A percentile compares a stretch with the other conserved stretches of the same genome.
These are phyloP conservation scores for Leptarthrus brevirostris DNA, from an alignment of 2,888 invertebrate species.

Conservation along the genomic window DNA sequence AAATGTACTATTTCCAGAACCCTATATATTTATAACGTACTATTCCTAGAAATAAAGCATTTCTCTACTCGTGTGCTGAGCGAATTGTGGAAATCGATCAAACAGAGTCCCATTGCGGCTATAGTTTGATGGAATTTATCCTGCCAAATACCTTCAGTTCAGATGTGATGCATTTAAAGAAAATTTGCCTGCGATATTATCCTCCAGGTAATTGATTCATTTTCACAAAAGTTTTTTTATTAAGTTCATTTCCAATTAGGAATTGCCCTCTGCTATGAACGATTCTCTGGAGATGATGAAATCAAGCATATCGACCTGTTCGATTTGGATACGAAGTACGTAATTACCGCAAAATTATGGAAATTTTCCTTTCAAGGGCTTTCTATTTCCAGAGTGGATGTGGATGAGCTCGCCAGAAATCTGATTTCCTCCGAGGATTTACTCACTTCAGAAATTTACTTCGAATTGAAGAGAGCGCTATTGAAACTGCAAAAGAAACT, in stretches of 20 bases:
- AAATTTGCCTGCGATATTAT: slow-evolving; percentile 77
- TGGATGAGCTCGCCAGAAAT: slow-evolving; percentile 45
- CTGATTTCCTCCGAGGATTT: slow-evolving; percentile 59
- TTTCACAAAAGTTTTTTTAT: slow-evolving; percentile 4
- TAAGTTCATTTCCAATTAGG: slow-evolving; percentile 61
- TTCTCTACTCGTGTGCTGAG: too few relatives aligned
- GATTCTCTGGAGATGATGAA: slow-evolving; percentile 71
- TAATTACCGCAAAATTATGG: slow-evolving; percentile 44
- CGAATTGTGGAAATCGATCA: too few relatives aligned
- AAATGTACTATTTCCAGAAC: too few relatives aligned
- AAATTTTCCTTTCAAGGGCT: background rate
- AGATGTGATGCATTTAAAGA: slow-evolving; percentile 72
- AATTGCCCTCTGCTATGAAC: slow-evolving; percentile 73
- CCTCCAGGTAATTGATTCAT: slow-evolving; percentile 72
- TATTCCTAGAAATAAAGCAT: too few relatives aligned
- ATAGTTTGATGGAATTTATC: too few relatives aligned
- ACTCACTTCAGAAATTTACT: slow-evolving; percentile 71
- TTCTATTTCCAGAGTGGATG: slow-evolving; percentile 49
- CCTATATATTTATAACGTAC: too few relatives aligned
- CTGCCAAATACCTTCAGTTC: background rate
- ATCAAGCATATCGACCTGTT: slow-evolving; percentile 74
- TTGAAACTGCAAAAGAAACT: slow-evolving; percentile 74
- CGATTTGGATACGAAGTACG: slow-evolving; percentile 73
- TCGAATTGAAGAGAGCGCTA: slow-evolving; percentile 73
- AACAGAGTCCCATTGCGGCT: too few relatives aligned